These are phyloP conservation scores for Cyrtonyx montezumae DNA, from an alignment of 2,113 vertebrate species.

Conservation along the genomic window DNA sequence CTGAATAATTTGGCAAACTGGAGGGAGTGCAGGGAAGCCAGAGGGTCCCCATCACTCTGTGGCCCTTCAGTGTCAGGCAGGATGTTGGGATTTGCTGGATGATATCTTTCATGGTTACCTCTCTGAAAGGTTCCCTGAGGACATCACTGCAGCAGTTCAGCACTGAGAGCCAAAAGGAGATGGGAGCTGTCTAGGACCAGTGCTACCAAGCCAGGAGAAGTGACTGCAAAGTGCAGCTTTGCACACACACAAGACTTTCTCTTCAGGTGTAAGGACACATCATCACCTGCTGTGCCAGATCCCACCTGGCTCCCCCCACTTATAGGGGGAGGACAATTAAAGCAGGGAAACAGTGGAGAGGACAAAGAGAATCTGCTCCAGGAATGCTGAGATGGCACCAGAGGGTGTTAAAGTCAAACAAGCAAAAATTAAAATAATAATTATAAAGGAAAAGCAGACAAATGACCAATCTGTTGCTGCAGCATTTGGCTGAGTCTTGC, in stretches of 20 bases:
- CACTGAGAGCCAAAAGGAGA: background rate
- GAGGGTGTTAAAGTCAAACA: background rate
- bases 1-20: background rate
- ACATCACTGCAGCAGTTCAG: background rate
- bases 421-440: no score
- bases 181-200: accelerated
- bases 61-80: background rate
- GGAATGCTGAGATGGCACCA: background rate
- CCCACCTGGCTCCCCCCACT: background rate
- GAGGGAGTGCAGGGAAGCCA: background rate
- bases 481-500: background rate
- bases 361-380: background rate
- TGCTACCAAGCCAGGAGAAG: background rate
- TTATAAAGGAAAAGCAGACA: no score
- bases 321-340: background rate
- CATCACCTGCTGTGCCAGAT: accelerated
- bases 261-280: background rate
- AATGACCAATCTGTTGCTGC: background rate
- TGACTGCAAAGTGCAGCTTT: background rate
- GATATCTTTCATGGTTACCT: background rate
- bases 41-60: background rate
- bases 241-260: background rate
- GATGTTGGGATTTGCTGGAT: background rate
- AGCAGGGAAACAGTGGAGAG: background rate
- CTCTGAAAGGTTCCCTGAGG: background rate